Base-by-base conservation (phyloP, 1,140 invertebrate species). In the Lepidostoma basale region DNA sequence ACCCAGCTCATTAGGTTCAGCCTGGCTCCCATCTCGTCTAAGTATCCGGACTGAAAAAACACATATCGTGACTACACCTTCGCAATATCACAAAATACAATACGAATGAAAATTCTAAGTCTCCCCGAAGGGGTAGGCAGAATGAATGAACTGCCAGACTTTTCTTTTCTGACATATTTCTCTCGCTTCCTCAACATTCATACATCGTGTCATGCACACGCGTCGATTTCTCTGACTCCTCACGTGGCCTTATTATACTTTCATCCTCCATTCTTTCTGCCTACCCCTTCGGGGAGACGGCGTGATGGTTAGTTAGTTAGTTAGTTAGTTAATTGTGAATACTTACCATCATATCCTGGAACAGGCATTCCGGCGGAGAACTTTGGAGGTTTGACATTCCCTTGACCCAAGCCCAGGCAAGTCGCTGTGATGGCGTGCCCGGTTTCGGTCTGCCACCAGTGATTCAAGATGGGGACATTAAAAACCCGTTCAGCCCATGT, bases 401-500 rank as follows among this genome's bases (percentile, higher is more conserved):
- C 84, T 25, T 90, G 87, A 3, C 87, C 88, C 6, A 94, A 85
- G 3, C 94, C 94, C 9, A 93, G 74, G 78, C 92, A 95, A 0
- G 89, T 88, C 0, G 92, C 89, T 0, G 94, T 95, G 10, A 97
- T 92, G 0, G 94, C 88, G 68, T 94, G 94, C 0, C 95, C 95
- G 0, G 93, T 94, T 82, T 98, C 95, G 3, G 94, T 96, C 81
- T 98, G 96, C 95, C 96, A 98, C 95, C 95, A 98, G 77, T 98
- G 91, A 78, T 98, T 97, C 16, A 97, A 76, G 6, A 96, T 88
- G 0, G 95, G 94, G 1, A 93, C 92, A 68, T 90, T 86, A 74
- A 97, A 93, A 8, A 86, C 83, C 59, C 87, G 87, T 77, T 92
- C 88, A 0, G 92, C 90, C 95, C 95, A 98, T 3, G 81, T 73